These are phyloP conservation scores for Ceraclea dissimilis DNA, from an alignment of 2,888 invertebrate species.

Conservation along the genomic window DNA sequence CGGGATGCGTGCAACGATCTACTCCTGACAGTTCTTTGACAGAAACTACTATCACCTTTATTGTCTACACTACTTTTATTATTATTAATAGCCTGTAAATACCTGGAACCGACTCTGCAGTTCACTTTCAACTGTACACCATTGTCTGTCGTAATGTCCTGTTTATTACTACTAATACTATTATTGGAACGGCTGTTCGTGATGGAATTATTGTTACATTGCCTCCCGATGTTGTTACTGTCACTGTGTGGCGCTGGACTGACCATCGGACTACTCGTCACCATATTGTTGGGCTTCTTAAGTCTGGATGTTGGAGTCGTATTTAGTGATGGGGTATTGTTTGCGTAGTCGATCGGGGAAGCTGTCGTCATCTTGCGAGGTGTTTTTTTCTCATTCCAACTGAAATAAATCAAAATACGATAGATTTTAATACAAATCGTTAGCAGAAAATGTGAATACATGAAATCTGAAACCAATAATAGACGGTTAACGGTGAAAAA, in stretches of 20 bases:
- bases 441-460: background rate
- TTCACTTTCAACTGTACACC: slow-evolving; percentile 38
- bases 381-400: slow-evolving; percentile 51
- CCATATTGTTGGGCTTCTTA: slow-evolving; percentile 5
- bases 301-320: slow-evolving; percentile 13
- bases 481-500: no score
- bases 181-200: slow-evolving; percentile 11
- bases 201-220: background rate
- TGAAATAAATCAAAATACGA: slow-evolving; percentile 28
- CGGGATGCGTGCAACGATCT: slow-evolving; percentile 35
- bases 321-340: slow-evolving; percentile 11
- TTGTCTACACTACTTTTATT: slow-evolving; percentile 24
- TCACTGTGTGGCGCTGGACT: background rate
- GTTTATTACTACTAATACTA: slow-evolving; percentile 6
- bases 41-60: slow-evolving; percentile 28
- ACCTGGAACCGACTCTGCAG: slow-evolving; percentile 45
- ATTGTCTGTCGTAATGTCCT: slow-evolving; percentile 31
- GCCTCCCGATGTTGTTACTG: background rate
- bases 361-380: slow-evolving; percentile 39
- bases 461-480: no score
- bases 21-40: slow-evolving; percentile 36
- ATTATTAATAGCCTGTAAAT: slow-evolving; percentile 42
- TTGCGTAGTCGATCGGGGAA: slow-evolving; percentile 13
- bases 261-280: background rate
- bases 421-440: background rate